Conservation (phyloP, 2,113 vertebrate species). For the Rattus rattus region DNA sequence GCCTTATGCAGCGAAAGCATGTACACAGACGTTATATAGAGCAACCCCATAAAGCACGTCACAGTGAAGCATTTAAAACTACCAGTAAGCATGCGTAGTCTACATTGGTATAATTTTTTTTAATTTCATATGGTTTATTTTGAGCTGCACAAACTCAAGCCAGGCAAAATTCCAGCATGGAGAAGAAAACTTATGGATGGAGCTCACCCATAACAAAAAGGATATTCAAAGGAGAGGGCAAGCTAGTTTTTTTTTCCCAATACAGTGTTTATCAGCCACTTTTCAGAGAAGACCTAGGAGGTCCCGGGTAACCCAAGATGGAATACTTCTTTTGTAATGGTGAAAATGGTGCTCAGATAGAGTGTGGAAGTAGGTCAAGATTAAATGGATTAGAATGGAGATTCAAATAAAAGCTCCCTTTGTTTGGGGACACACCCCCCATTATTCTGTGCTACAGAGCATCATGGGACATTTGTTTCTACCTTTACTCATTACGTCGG, state of each 20-base stretch:
- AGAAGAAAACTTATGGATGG: not conserved
- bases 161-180: not conserved
- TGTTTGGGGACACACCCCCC: not conserved
- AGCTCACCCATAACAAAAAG: too few relatives aligned
- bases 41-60: not conserved
- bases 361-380: not conserved
- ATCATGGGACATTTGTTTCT: not conserved
- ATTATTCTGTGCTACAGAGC: not conserved
- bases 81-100: not conserved
- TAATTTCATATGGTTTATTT: not conserved
- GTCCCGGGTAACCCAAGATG: too few relatives aligned
- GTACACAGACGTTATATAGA: not conserved
- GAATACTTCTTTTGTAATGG: not conserved
- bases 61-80: not conserved
- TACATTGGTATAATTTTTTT: too few relatives aligned
- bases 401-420: not conserved
- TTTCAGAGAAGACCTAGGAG: not conserved
- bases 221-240: not conserved
- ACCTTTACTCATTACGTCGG: not conserved
- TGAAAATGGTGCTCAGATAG: not conserved
- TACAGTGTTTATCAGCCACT: too few relatives aligned
- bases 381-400: not conserved
- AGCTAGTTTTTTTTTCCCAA: not conserved
- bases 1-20: not conserved
- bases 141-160: not conserved